Conservation (phyloP, 2,113 vertebrate genomes). For the Uria lomvia region DNA sequence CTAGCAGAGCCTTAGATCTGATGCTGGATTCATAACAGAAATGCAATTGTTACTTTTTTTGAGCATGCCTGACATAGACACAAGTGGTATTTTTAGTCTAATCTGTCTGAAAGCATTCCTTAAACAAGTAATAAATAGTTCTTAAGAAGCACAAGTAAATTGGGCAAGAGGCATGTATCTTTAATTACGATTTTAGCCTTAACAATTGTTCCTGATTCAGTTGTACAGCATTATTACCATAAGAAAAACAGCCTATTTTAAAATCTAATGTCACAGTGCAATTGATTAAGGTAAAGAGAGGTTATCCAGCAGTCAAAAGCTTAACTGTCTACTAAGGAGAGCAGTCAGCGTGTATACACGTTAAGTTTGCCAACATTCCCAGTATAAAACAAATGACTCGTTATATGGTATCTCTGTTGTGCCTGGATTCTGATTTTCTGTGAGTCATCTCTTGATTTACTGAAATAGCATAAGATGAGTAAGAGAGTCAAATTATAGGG, state of each 20-base stretch:
- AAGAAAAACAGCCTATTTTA: neutral
- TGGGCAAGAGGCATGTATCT: neutral
- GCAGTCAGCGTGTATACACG: neutral
- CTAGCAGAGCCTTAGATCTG: neutral
- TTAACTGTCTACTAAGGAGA: neutral
- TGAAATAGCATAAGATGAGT: conserved; percentile 52
- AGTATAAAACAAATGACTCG: conserved; percentile 11
- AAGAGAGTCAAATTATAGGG: conserved; percentile 40
- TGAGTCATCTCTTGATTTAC: conserved; percentile 42
- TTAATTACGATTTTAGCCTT: neutral
- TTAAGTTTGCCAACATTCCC: conserved; percentile 16
- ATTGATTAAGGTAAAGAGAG: conserved; percentile 1
- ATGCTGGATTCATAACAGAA: neutral
- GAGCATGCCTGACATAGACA: neutral
- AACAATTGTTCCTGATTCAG: neutral
- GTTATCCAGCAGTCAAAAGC: neutral
- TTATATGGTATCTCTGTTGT: conserved; percentile 32
- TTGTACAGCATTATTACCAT: neutral
- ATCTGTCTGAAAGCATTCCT: conserved; percentile 1
- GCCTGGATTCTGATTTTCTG: conserved; percentile 15
- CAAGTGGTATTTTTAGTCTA: neutral
- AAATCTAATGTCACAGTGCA: neutral
- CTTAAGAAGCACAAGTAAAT: neutral
- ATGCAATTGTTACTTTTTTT: neutral
- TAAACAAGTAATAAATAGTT: neutral